Evolutionary conservation across 2,113 vertebrate genomes (phyloP).

Genomic region (Alethe castanea): DNA sequence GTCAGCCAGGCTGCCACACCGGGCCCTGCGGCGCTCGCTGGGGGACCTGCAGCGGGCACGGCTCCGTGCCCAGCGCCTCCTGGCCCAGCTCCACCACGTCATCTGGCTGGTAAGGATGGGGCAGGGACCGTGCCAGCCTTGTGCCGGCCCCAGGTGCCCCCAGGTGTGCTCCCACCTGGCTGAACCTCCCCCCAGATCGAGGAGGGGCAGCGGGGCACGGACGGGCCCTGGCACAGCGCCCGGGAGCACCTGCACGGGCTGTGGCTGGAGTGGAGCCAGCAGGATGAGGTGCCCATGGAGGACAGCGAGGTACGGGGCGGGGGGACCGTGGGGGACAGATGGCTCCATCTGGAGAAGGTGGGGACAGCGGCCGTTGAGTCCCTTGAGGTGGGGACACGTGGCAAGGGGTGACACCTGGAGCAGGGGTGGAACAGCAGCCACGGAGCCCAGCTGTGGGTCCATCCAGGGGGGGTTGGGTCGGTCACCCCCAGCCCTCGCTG

Average conservation of each 20-base stretch:
- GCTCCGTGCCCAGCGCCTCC: conserved; percentile 64
- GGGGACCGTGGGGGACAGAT: background rate
- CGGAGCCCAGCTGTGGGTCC: background rate
- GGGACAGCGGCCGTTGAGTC: background rate
- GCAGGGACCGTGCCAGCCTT: fast-evolving
- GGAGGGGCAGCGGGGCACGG: conserved; percentile 55
- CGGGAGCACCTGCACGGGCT: conserved; percentile 73
- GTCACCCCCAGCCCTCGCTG: fast-evolving
- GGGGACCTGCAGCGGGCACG: conserved; percentile 77
- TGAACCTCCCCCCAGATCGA: background rate
- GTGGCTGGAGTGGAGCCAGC: conserved; percentile 78
- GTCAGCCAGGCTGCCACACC: conserved; percentile 78
- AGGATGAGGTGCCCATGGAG: background rate
- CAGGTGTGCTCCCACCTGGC: fast-evolving
- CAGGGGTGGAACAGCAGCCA: background rate
- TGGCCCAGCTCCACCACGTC: conserved; percentile 80
- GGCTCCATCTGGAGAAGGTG: background rate
- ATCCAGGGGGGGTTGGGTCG: background rate
- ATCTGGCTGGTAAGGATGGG: conserved; percentile 79
- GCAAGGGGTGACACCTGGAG: background rate
- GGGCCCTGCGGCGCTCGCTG: conserved; percentile 81
- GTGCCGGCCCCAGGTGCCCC: fast-evolving
- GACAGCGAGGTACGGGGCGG: background rate
- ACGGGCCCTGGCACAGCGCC: background rate
- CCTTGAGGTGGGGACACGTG: background rate